phyloP scores from a whole-genome alignment of 2,797 vertebrate genomes.

The Spinus olivaceus region DNA sequence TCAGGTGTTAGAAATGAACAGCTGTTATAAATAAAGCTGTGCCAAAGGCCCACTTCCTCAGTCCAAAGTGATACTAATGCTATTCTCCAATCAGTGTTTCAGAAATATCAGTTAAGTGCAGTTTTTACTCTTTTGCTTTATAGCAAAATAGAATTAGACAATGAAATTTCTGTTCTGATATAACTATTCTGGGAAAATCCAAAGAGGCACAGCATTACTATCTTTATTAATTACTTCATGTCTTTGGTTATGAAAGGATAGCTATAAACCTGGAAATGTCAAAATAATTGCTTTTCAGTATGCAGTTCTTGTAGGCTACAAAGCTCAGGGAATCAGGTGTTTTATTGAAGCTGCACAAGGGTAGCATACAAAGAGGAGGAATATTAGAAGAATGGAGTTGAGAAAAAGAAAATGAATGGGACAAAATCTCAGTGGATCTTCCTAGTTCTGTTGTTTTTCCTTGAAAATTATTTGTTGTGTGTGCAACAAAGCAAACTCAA shows the following conservation, averaged over 20 bases:
- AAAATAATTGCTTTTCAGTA: background rate
- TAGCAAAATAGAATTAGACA: background rate
- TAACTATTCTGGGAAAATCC: background rate
- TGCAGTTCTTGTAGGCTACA: background rate
- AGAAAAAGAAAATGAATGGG: background rate
- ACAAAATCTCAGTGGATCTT: background rate
- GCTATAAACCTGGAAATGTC: background rate
- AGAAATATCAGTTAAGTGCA: background rate
- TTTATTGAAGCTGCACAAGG: background rate
- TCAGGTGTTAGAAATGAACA: background rate
- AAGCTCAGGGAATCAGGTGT: background rate
- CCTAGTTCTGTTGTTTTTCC: background rate
- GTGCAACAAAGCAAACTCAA: background rate
- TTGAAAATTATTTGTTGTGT: background rate
- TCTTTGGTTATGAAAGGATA: background rate
- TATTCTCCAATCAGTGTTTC: background rate
- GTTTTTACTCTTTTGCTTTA: background rate
- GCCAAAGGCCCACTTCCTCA: background rate
- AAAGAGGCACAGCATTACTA: background rate
- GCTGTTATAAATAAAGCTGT: background rate
- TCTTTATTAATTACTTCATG: background rate
- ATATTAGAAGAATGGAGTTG: background rate
- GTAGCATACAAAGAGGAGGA: background rate
- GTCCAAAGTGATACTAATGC: background rate
- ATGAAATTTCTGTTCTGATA: background rate